These are phyloP conservation scores for Neocrepidodera transversa DNA, from an alignment of 2,888 invertebrate species.

Conservation along the genomic window DNA sequence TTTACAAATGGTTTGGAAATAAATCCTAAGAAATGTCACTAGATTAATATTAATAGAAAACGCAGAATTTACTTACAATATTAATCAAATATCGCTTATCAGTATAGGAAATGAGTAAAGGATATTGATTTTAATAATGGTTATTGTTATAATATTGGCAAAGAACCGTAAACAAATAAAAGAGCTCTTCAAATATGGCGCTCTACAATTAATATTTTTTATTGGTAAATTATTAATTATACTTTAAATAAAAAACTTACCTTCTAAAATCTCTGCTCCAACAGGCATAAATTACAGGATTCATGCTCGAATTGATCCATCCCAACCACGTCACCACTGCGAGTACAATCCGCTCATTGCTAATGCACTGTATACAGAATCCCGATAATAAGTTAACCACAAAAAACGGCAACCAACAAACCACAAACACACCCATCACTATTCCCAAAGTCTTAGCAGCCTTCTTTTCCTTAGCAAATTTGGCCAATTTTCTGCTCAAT, in stretches of 20 bases:
- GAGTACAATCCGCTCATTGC: conserved; percentile 85
- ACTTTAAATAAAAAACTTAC: conserved; percentile 66
- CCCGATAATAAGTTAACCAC: conserved; percentile 92
- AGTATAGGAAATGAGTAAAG: too few species aligned
- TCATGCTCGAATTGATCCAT: conserved; percentile 96
- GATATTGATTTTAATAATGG: too few species aligned
- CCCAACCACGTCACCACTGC: conserved; percentile 93
- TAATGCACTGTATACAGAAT: conserved; percentile 86
- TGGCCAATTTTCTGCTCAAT: conserved; percentile 88
- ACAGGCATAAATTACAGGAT: conserved; percentile 97
- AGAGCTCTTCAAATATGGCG: too few species aligned
- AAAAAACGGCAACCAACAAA: conserved; percentile 98
- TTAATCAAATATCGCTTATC: too few species aligned
- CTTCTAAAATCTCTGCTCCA: conserved; percentile 96
- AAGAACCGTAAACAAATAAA: too few species aligned
- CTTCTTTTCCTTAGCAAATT: conserved; percentile 96
- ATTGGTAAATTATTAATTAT: too few species aligned
- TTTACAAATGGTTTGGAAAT: too few species aligned
- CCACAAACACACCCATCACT: conserved; percentile 96
- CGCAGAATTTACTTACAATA: too few species aligned
- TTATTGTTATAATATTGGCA: too few species aligned
- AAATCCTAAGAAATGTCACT: too few species aligned
- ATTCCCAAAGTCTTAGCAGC: conserved; percentile 93
- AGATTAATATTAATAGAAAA: too few species aligned
- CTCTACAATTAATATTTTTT: too few species aligned